Base-by-base conservation (phyloP, 2,113 vertebrate genomes). In the Colius striatus region DNA sequence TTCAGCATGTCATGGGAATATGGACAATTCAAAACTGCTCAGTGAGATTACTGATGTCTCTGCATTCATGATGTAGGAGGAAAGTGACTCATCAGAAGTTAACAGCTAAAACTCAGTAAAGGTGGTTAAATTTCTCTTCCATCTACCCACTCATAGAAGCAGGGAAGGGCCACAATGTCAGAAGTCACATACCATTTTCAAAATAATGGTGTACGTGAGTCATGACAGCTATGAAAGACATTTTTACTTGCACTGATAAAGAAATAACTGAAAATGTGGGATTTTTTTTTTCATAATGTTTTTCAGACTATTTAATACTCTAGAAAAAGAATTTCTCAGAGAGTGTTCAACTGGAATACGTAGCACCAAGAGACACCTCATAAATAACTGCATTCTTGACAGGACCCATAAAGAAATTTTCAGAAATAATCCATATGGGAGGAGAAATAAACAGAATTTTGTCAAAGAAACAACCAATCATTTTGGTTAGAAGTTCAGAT, bases 111-210 rank as follows among this genome's bases (percentile, higher is more conserved):
- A 82, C 21, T 76, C 78, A 57, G 38, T 57, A 58, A 74, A 78
- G 3, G 11, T 32, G 13, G 9, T 51, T 66, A 82, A 63, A 80
- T 66, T 82, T 89, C 26, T 78, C 27, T 91, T 84, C 77, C 5
- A 27, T 66, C 88, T 95, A 32, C 90, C 65, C 50, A 89, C 67
- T 87, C 61, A 55, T 3, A 89, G 26, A 25, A 85, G 27, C 85
- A 61, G 30, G 63, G 55, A 86, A 84, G 61, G 75, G 65, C 43
- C 73, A 51, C 29, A 48, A n/a, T 76, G 77, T 93, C 92, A 96
- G 50, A 95, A 95, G 92, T 91, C 95, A 95, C 53, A 95, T 38
- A 63, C 70, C 58, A 82, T 90, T 93, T 94, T 61, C 93, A 95
- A 95, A 96, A 87, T 84, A 84, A 82, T 51, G 18, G 58, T 92